A percentile compares a stretch with the other conserved stretches of the same genome.
Conservation (phyloP, 2,113 vertebrate species). For the Psophia crepitans region DNA sequence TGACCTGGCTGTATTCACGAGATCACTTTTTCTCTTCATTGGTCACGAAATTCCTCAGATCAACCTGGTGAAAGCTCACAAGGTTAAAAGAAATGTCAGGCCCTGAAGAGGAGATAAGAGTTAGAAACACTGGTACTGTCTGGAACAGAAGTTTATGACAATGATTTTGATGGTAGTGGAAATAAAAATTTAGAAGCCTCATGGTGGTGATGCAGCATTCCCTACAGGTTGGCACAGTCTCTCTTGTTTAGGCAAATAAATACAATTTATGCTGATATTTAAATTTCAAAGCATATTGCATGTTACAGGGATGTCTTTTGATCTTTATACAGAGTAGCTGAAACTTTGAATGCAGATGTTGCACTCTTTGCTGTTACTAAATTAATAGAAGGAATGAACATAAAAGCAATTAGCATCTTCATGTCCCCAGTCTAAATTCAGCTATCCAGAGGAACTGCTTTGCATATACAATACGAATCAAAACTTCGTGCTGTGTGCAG, state of each 20-base stretch:
- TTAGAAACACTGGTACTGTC: neutral
- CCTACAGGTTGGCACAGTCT: neutral
- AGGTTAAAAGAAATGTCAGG: neutral
- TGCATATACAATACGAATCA: neutral
- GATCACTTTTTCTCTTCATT: neutral
- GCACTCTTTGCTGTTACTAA: neutral
- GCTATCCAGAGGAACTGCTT: neutral
- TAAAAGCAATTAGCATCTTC: constrained; percentile 20
- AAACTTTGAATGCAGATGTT: neutral
- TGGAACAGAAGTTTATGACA: neutral
- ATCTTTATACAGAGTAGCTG: neutral
- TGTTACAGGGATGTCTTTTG: neutral
- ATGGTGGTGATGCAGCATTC: neutral
- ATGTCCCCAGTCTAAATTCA: neutral
- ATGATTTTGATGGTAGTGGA: neutral
- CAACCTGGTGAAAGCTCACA: neutral
- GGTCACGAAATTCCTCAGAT: neutral
- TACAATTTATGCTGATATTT: neutral
- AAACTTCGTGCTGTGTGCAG: neutral
- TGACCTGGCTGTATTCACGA: neutral
- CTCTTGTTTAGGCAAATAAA: neutral
- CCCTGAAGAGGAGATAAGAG: neutral
- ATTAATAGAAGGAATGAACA: neutral
- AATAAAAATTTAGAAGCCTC: neutral
- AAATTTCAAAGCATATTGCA: neutral